Conservation (phyloP, 2,888 invertebrate species). For the Dynastes maya region DNA sequence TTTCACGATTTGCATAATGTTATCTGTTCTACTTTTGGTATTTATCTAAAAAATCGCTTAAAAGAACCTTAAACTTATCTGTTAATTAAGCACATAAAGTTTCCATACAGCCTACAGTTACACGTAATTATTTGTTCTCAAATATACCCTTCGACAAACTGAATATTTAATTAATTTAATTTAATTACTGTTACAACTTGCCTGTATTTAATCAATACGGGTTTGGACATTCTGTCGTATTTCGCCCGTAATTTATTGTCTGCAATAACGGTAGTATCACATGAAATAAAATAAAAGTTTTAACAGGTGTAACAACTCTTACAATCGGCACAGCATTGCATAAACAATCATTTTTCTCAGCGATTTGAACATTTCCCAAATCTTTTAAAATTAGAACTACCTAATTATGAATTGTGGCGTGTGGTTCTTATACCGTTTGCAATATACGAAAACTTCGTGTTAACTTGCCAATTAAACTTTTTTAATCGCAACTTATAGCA, state of each 20-base stretch:
- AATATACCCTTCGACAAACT: neutral
- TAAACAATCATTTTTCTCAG: slow-evolving; percentile 29
- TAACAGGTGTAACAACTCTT: slow-evolving; percentile 17
- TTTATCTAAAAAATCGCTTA: too few species aligned
- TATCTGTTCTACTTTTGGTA: too few species aligned
- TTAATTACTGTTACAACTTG: slow-evolving; percentile 8
- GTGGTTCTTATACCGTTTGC: slow-evolving; percentile 17
- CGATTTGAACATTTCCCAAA: slow-evolving; percentile 24
- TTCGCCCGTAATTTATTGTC: slow-evolving; percentile 8
- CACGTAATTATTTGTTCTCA: neutral
- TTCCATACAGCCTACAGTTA: neutral
- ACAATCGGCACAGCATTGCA: neutral
- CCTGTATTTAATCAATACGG: neutral
- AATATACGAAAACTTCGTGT: neutral
- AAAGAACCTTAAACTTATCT: too few species aligned
- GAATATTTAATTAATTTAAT: slow-evolving; percentile 13
- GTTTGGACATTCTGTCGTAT: neutral
- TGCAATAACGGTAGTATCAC: slow-evolving; percentile 8
- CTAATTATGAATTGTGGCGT: neutral
- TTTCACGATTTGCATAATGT: too few species aligned
- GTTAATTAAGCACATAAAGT: too few species aligned
- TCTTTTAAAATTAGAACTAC: slow-evolving; percentile 7
- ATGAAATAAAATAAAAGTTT: slow-evolving; percentile 18
- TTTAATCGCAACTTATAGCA: neutral
- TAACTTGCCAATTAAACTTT: slow-evolving; percentile 30